Conservation (phyloP, 2,888 invertebrate genomes). For the Epinotia brunnichana region DNA sequence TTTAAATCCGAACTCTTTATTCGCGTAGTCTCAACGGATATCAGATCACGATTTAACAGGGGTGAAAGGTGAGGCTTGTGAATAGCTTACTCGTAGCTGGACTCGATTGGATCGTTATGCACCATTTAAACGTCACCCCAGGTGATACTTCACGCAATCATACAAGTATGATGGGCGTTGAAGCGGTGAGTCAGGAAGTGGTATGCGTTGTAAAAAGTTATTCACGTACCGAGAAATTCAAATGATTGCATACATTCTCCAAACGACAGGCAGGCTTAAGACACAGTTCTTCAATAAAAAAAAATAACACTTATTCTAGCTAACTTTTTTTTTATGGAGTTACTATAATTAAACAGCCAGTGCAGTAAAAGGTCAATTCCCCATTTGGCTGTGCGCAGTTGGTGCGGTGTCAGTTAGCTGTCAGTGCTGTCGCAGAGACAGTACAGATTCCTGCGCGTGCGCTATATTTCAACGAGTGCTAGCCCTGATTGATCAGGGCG, state of each 20-base stretch:
- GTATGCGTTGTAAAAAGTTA: conserved; percentile 6
- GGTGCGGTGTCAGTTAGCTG: no score
- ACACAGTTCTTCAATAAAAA: no score
- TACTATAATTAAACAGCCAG: no score
- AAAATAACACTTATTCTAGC: no score
- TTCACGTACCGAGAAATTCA: conserved; percentile 3
- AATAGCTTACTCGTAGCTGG: not conserved
- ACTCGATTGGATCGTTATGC: conserved; percentile 38
- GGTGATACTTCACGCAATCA: conserved; percentile 15
- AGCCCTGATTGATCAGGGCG: no score
- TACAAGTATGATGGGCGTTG: not conserved
- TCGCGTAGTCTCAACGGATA: not conserved
- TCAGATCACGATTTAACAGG: not conserved
- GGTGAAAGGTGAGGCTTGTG: not conserved
- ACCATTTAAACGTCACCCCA: conserved; percentile 38
- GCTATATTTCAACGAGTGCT: no score
- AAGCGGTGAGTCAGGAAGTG: conserved; percentile 16
- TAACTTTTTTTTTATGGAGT: no score
- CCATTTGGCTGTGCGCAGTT: no score
- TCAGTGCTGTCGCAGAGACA: no score
- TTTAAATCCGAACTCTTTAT: not conserved
- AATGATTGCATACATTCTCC: not conserved
- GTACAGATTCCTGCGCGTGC: no score
- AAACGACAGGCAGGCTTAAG: not conserved
- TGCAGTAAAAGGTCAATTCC: no score